phyloP scores from a whole-genome alignment of 2,797 vertebrate genomes.

The Nothura maculosa region DNA sequence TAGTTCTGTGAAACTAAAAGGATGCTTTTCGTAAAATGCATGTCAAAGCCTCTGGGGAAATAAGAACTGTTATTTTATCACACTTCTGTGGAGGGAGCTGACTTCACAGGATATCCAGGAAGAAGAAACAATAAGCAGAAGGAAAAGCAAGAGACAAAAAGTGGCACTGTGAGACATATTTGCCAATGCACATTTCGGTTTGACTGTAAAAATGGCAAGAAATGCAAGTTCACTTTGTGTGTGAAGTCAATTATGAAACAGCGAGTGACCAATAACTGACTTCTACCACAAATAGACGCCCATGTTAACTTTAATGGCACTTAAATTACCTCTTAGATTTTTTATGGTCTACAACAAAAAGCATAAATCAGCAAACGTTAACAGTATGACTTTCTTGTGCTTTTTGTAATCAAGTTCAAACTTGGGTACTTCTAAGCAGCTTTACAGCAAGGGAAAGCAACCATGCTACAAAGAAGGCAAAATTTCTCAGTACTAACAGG shows the following conservation, averaged over 20 bases:
- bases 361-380: background rate
- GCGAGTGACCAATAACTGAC: background rate
- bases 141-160: background rate
- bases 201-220: background rate
- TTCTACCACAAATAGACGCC: background rate
- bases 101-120: slow-evolving; percentile 28
- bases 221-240: background rate
- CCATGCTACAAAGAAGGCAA: background rate
- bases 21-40: background rate
- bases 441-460: background rate
- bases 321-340: background rate
- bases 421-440: background rate
- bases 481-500: background rate
- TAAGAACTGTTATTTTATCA: slow-evolving; percentile 7
- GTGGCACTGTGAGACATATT: background rate
- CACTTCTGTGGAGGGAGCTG: slow-evolving; percentile 13
- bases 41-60: background rate
- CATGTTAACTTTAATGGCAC: background rate
- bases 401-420: background rate
- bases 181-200: background rate
- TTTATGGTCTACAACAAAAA: background rate
- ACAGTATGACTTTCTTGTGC: background rate
- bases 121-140: slow-evolving; percentile 29
- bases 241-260: background rate
- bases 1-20: background rate